Conservation (phyloP, 1,140 invertebrate genomes). For the Leptinotarsa undecemlineata region DNA sequence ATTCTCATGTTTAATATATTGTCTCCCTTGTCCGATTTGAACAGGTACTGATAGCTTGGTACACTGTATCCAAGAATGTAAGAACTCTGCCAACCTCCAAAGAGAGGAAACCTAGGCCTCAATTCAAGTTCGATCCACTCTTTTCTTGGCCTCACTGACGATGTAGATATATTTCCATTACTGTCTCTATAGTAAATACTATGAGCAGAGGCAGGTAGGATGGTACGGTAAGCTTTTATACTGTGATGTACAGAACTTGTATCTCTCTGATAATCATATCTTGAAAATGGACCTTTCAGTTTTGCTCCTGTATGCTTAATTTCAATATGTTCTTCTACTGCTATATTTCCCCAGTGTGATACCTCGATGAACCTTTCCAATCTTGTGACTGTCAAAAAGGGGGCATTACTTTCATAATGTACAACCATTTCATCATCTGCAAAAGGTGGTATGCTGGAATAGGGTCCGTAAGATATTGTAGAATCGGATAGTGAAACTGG, state of each 20-base stretch:
- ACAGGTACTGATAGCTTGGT: conserved; percentile 95
- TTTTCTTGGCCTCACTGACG: conserved; percentile 82
- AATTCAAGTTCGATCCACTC: conserved; percentile 95
- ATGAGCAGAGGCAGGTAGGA: conserved; percentile 80
- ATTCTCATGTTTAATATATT: conserved; percentile 90
- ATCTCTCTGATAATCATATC: conserved; percentile 94
- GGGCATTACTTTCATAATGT: conserved; percentile 96
- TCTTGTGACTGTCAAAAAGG: conserved; percentile 87
- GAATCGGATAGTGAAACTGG: conserved; percentile 80
- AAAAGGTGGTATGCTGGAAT: conserved; percentile 68
- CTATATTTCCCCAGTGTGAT: conserved; percentile 99
- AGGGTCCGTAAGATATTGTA: conserved; percentile 85
- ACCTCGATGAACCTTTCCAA: conserved; percentile 90
- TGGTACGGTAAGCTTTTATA: conserved; percentile 90
- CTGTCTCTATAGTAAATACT: conserved; percentile 71
- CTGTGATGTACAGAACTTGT: conserved; percentile 81
- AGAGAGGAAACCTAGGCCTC: conserved; percentile 93
- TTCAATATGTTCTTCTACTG: conserved; percentile 93
- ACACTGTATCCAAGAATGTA: conserved; percentile 95
- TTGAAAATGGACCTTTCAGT: conserved; percentile 92
- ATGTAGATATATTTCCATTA: conserved; percentile 99
- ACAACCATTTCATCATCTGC: conserved; percentile 68
- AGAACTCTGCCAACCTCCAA: conserved; percentile 98
- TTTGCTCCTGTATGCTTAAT: conserved; percentile 89
- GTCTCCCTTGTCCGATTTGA: conserved; percentile 68